Conservation (phyloP, 2,113 vertebrate species). For the Chunga burmeisteri region DNA sequence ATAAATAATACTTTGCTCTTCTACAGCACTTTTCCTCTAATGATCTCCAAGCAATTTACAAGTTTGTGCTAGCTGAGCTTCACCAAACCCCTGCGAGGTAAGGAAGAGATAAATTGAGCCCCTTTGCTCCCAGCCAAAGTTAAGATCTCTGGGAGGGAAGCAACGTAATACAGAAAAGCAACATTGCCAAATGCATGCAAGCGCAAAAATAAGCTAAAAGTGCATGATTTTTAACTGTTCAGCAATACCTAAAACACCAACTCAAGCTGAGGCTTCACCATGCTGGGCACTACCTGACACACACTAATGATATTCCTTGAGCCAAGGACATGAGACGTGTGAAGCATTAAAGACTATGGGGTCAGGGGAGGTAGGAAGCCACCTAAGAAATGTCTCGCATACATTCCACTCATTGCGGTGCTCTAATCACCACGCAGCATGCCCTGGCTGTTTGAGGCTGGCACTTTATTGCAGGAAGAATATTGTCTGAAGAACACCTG, state of each 20-base stretch:
- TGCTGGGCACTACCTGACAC: background rate
- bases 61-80: constrained; percentile 34
- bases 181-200: background rate
- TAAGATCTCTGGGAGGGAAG: background rate
- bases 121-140: background rate
- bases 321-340: background rate
- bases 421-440: background rate
- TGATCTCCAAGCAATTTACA: constrained; percentile 55
- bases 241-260: background rate
- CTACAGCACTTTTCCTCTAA: constrained; percentile 42
- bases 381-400: background rate
- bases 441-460: background rate
- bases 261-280: background rate
- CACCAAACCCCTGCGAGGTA: constrained; percentile 18
- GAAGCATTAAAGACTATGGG: background rate
- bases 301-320: background rate
- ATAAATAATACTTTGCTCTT: constrained; percentile 61
- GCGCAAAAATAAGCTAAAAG: background rate
- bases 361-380: background rate
- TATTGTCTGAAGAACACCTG: background rate
- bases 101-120: constrained; percentile 18
- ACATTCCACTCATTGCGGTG: background rate
- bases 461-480: background rate
- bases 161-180: background rate
- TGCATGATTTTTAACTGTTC: background rate